Evolutionary conservation across 2,888 invertebrate genomes (phyloP), one percentile per base, ranked within the genome.

Genomic region (Amiota minor): DNA sequence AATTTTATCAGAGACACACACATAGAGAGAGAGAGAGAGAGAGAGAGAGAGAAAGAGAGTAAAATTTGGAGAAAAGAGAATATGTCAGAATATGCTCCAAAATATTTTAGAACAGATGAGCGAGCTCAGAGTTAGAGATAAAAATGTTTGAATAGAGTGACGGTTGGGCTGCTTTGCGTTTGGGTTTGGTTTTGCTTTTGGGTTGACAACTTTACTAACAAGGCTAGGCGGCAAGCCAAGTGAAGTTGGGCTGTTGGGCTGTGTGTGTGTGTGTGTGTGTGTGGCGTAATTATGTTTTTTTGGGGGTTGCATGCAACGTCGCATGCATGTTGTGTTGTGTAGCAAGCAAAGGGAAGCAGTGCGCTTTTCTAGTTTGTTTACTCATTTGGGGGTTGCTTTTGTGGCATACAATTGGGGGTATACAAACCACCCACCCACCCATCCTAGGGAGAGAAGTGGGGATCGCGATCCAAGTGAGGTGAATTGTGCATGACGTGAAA

Each of bases 331-430:
- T 35, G 62, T 6, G 2, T 2, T 18, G 12, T 35, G 50, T 23
- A 59, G 16, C 56, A 23, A 20, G 46, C 45, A 23, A 23, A 10
- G 20, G 11, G 9, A 59, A 20, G 20, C 16, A 59, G 59, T 59
- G 18, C 70, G 46, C 18, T 59, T 18, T 14, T 12, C 49, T 18
- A 12, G 35, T 35, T 84, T 84, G 84, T 82, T 82, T 82, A 83
- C 80, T 71, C 79, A 75, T 77, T 71, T 81, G 76, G 81, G 85
- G 83, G 83, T 83, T 83, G 83, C 75, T 79, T 73, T 73, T 75
- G 72, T 47, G 59, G 59, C n/a, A 59, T 11, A 59, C 35, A 35
- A 35, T 35, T 35, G 35, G 35, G 35, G 35, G 35, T 35, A 35
- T 35, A 35, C 35, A 35, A 35, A 35, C 35, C 35, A 35, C 2